Evolutionary conservation across 2,888 invertebrate species (phyloP).

Genomic region (Aelia acuminata): DNA sequence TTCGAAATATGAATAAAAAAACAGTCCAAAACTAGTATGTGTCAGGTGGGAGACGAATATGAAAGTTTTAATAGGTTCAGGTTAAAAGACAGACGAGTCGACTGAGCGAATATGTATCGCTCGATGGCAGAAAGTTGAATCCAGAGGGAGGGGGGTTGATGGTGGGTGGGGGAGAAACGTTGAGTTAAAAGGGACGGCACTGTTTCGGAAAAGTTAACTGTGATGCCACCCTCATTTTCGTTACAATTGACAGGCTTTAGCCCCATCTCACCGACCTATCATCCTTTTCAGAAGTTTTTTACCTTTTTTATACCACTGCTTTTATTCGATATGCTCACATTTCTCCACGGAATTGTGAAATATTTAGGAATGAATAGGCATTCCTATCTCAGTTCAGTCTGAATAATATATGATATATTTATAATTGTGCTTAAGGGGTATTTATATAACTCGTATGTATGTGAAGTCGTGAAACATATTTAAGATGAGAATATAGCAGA

Average conservation of each 20-base stretch:
- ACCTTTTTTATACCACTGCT: neutral
- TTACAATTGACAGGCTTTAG: neutral
- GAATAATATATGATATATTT: too few species aligned
- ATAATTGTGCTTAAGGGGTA: too few species aligned
- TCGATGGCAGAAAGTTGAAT: neutral
- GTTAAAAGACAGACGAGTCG: neutral
- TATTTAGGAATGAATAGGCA: neutral
- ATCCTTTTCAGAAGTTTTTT: neutral
- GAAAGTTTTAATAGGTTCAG: neutral
- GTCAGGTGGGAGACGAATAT: neutral
- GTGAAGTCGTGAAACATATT: too few species aligned
- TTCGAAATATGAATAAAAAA: neutral
- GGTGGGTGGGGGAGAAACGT: neutral
- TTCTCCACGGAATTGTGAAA: neutral
- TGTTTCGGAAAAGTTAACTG: constrained; percentile 18
- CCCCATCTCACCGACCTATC: neutral
- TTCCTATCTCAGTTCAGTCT: neutral
- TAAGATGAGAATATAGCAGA: too few species aligned
- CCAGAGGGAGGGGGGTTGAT: neutral
- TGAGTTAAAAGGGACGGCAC: neutral
- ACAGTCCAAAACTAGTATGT: neutral
- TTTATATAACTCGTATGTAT: too few species aligned
- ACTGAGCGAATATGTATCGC: constrained; percentile 17
- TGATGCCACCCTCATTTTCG: neutral
- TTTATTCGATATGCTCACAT: neutral